A percentile compares a stretch with the other conserved stretches of the same genome.
Conservation (phyloP, 2,888 invertebrate species). For the Shargacucullia verbasci region DNA sequence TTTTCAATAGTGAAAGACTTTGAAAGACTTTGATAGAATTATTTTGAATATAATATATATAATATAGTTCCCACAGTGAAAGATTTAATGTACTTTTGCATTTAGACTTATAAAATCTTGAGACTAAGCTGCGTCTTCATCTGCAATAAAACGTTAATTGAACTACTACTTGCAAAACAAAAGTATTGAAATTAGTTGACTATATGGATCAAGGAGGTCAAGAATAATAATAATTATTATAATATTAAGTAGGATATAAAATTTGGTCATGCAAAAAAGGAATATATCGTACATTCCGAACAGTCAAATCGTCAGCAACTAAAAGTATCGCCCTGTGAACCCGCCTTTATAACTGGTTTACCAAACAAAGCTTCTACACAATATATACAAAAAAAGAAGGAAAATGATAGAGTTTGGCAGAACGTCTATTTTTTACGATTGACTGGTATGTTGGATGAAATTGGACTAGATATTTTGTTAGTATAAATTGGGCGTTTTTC, state of each 20-base stretch:
- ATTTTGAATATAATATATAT: too few relatives aligned
- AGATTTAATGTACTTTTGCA: too few relatives aligned
- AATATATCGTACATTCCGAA: constrained; percentile 23
- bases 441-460: neutral
- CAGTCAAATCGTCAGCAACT: neutral
- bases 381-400: constrained; percentile 17
- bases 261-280: constrained; percentile 19
- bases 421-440: constrained; percentile 9
- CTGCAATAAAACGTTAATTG: too few relatives aligned
- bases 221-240: neutral
- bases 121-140: too few relatives aligned
- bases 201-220: too few relatives aligned
- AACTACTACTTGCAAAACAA: too few relatives aligned
- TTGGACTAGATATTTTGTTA: constrained; percentile 3
- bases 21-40: too few relatives aligned
- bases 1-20: too few relatives aligned
- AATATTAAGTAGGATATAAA: constrained; percentile 3
- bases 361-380: constrained; percentile 19
- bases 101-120: too few relatives aligned
- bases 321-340: constrained; percentile 11
- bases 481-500: too few relatives aligned
- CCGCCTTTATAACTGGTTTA: constrained; percentile 26
- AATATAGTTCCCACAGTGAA: too few relatives aligned
- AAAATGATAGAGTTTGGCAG: constrained; percentile 1
- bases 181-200: too few relatives aligned